Conservation (phyloP, 2,113 vertebrate species). For the Spermophilus dauricus region DNA sequence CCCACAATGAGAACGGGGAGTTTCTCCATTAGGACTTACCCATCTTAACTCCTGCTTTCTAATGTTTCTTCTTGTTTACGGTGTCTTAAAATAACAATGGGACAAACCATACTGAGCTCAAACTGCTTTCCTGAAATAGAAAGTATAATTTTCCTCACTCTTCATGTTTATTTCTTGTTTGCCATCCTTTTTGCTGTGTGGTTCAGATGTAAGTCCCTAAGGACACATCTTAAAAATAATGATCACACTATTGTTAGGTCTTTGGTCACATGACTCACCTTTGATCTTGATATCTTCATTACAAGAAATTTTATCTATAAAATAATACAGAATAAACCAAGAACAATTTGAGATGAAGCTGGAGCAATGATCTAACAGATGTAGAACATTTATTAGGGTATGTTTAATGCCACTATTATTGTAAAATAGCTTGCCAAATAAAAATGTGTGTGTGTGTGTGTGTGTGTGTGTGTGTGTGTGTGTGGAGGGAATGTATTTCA, state of each 20-base stretch:
- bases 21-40: background rate
- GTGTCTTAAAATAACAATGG: background rate
- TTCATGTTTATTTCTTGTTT: background rate
- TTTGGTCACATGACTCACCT: background rate
- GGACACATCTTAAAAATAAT: background rate
- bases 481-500: background rate
- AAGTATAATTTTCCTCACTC: background rate
- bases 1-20: background rate
- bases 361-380: background rate
- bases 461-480: background rate
- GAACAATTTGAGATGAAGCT: background rate
- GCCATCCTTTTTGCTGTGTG: background rate
- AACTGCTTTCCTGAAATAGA: background rate
- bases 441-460: background rate
- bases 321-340: background rate
- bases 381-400: background rate
- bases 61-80: background rate
- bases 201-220: background rate
- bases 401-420: background rate
- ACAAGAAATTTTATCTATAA: background rate
- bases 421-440: constrained; percentile 8
- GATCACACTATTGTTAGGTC: background rate
- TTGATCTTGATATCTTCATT: background rate
- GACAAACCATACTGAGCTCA: background rate
- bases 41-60: background rate